Evolutionary conservation across 2,113 vertebrate species (phyloP), one percentile per base, ranked within the genome.

Genomic region (Archilochus colubris): DNA sequence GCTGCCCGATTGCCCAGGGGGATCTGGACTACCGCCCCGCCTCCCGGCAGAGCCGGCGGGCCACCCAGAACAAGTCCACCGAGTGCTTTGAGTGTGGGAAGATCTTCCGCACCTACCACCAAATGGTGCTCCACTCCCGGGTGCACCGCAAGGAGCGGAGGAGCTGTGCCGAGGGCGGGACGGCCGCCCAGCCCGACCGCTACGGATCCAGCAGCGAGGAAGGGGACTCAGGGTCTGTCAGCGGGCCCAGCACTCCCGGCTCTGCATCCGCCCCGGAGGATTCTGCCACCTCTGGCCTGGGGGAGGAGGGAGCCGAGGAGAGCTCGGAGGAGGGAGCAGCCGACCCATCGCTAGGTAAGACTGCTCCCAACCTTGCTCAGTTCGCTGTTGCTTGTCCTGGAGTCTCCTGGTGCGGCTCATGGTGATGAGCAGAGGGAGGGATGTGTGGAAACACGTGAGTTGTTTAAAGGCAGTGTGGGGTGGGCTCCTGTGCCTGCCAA

Each of bases 11-110:
- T 3, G 64, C 97, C 80, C 97, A 98, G 5, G 98, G 98, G 4
- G 98, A 98, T 77, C 97, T 98, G 0, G 98, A 99, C 63, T 98
- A 98, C 88, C 97, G 98, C 59, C 98, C 99, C 1, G 96, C 98
- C 2, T 97, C 98, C 0, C 98, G 99, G 27, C 98, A 98, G 94
- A 98, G 97, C 85, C 97, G 98, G 7, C 96, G 99, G 21, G 68
- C 97, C 0, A 20, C 98, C 4, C 98, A 98, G 77, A 98, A 98
- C 96, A 99, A 99, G 96, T 98, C 98, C 58, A 98, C 98, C 0
- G 99, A 99, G 96, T 99, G 99, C 96, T 99, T 99, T 0, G 99
- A 99, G 96, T 99, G 99, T 1, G 99, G 99, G 40, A 99, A 99
- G 97, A 97, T 98, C 94, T 99, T 99, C 90, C 98, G 99, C 96